Evolutionary conservation across 2,113 vertebrate genomes (phyloP).

Genomic region (Neopipo cinnamomea): DNA sequence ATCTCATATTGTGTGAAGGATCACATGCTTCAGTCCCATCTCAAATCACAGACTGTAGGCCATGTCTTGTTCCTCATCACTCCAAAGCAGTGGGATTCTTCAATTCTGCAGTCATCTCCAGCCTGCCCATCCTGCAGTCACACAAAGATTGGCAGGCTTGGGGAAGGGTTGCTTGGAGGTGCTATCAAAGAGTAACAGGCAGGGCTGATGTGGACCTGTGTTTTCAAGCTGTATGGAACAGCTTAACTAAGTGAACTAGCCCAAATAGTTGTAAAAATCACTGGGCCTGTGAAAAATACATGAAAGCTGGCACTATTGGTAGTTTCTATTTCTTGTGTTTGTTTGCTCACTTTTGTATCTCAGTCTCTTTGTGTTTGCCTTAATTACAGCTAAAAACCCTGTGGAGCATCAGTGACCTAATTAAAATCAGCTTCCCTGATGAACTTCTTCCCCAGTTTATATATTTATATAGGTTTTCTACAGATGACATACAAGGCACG

Average conservation of each 20-base stretch:
- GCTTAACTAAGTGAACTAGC: background rate
- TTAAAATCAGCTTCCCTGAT: slow-evolving; percentile 45
- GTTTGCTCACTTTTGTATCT: background rate
- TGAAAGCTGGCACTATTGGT: background rate
- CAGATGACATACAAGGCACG: background rate
- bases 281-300: background rate
- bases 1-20: background rate
- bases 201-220: background rate
- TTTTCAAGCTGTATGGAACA: background rate
- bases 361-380: background rate
- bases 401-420: slow-evolving; percentile 31
- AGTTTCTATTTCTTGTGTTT: background rate
- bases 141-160: background rate
- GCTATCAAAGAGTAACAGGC: background rate
- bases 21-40: background rate
- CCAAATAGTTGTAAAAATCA: background rate
- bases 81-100: background rate
- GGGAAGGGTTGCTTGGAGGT: background rate
- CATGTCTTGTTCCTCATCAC: background rate
- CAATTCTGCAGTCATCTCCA: background rate
- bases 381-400: slow-evolving; percentile 1
- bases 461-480: background rate
- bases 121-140: background rate
- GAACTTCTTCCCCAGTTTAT: background rate
- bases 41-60: background rate